Evolutionary conservation across 1,140 invertebrate genomes (phyloP).

Genomic region (Dermatophagoides farinae): DNA sequence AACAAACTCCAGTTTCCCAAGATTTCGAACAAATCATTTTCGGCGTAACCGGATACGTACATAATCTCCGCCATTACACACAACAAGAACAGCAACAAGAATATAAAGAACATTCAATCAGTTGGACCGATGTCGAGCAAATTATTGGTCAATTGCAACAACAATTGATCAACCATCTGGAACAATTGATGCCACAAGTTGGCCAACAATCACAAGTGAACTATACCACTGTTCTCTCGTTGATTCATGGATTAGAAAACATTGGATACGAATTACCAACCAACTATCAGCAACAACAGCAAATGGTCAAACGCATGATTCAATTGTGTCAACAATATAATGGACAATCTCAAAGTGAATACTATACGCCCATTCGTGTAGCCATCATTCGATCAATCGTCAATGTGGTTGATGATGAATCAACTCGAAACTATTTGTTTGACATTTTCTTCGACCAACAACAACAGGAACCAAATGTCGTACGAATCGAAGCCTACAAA

Average conservation of each 20-base stretch:
- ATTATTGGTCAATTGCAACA: background rate
- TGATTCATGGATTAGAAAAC: constrained; percentile 7
- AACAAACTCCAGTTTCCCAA: background rate
- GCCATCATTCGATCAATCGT: background rate
- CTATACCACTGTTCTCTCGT: background rate
- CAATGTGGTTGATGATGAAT: background rate
- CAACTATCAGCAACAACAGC: background rate
- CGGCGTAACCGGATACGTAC: constrained; percentile 1
- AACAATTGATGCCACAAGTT: background rate
- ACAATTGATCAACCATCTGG: background rate
- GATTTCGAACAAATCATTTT: background rate
- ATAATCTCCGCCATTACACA: background rate
- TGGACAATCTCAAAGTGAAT: background rate
- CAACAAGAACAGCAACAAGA: background rate
- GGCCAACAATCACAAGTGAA: background rate
- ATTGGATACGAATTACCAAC: background rate
- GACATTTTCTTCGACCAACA: background rate
- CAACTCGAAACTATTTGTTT: constrained; percentile 3
- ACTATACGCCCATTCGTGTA: background rate
- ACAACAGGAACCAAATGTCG: constrained; percentile 2
- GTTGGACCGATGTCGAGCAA: background rate
- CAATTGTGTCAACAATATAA: background rate
- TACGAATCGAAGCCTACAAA: constrained; percentile 7
- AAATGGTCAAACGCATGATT: background rate
- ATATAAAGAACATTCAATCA: background rate